Base-by-base conservation (phyloP, 2,113 vertebrate species). In the Pituophis catenifer region DNA sequence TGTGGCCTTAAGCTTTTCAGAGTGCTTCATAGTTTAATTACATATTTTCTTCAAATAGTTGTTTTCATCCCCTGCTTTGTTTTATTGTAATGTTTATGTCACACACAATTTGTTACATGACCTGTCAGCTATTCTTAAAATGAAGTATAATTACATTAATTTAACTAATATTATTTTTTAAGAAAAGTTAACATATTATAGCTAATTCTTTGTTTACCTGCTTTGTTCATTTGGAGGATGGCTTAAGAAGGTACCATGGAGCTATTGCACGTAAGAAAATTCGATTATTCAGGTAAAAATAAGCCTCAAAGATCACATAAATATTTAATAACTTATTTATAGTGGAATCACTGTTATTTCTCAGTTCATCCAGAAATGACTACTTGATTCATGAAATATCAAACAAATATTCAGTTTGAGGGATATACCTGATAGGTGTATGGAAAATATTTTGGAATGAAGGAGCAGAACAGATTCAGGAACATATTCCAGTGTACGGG, bases 231-330 rank as follows among this genome's bases (percentile, higher is more conserved):
- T 94, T 94, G 55, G 94, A 98, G 98, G 98, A 98, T 59, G 95
- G 95, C 88, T 52, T 97, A 87, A 97, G 98, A 88, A 93, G 97
- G n/a, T 98, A 97, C 88, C 29, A 21, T 1, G 97, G 98, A 95
- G 98, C 98, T 7, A 93, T 98, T 91, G 97, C 97, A 44, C 94
- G 97, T 48, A 98, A 95, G 93, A 98, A 97, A 95, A 98, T 98
- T 91, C 94, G 91, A 70, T 96, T 98, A 23, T 96, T 97, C 94
- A 98, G 98, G 98, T 98, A 97, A 89, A 91, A n/a, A 3, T 92
- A 29, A 5, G 19, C n/a, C 65, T 53, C 6, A 23, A 62, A 57
- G 26, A 33, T 70, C 6, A 50, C 12, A 70, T 15, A 19, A 15
- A 53, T 91, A 57, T 75, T 12, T 85, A 86, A 81, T 23, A n/a